Percentiles rank a stretch among this genome's conserved stretches.
Conservation (phyloP, 1,140 invertebrate species). For the Acyrthosiphon pisum region DNA sequence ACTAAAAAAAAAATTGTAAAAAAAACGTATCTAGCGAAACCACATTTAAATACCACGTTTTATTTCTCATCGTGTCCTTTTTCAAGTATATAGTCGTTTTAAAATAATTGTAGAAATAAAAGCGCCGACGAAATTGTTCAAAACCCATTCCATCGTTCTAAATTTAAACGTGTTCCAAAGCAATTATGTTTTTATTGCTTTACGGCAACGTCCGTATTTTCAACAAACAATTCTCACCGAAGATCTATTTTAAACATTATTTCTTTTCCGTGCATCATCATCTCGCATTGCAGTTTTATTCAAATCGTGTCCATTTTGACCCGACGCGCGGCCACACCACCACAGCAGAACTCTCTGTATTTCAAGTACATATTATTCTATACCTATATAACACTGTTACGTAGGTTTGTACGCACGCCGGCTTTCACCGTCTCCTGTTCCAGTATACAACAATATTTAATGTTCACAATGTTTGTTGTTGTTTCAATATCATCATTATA, state of each 20-base stretch:
- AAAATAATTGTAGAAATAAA: conserved; percentile 10
- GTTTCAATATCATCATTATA: background rate
- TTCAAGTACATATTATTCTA: background rate
- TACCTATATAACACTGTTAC: background rate
- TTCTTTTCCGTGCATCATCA: background rate
- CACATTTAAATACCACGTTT: background rate
- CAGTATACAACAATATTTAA: background rate
- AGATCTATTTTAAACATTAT: background rate
- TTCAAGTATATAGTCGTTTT: background rate
- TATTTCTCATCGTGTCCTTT: background rate
- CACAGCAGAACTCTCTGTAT: background rate
- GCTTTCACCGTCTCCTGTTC: background rate
- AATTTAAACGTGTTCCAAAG: conserved; percentile 32
- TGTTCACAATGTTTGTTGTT: background rate
- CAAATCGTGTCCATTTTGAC: background rate
- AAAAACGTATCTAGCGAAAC: background rate
- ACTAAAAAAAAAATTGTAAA: background rate
- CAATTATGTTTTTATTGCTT: conserved; percentile 39
- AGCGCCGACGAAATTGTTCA: background rate
- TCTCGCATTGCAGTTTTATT: background rate
- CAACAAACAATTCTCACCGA: background rate
- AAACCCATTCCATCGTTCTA: conserved; percentile 27
- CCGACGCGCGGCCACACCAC: background rate
- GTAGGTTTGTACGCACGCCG: background rate
- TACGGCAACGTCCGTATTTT: conserved; percentile 8